phyloP scores from a whole-genome alignment of 2,888 invertebrate genomes.

The Urechis unicinctus region DNA sequence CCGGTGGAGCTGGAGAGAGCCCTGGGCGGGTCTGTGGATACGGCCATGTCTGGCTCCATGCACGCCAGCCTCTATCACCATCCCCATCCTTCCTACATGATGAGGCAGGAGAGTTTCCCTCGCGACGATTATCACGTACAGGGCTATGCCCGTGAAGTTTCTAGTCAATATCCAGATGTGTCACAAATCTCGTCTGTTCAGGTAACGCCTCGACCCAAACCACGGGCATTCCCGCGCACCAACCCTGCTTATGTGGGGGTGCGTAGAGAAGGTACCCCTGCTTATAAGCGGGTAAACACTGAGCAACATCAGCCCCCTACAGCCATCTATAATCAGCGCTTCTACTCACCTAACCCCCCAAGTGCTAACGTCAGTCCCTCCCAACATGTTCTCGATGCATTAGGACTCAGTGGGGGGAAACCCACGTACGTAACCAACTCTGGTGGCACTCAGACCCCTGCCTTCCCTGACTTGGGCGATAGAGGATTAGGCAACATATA shows the following conservation, averaged over 20 bases:
- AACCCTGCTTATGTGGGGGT: constrained; percentile 47
- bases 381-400: constrained; percentile 1
- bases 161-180: constrained; percentile 20
- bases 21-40: constrained; percentile 12
- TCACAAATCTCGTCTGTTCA: constrained; percentile 25
- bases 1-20: constrained; percentile 13
- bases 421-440: background rate
- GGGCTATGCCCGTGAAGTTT: constrained; percentile 15
- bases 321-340: constrained; percentile 20
- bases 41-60: background rate
- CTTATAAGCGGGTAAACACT: constrained; percentile 33
- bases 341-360: no score
- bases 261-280: constrained; percentile 27
- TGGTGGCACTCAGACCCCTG: background rate
- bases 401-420: background rate
- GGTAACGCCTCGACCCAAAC: constrained; percentile 32
- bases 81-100: constrained; percentile 5
- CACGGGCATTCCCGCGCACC: constrained; percentile 45
- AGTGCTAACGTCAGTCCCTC: no score
- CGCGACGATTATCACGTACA: constrained; percentile 4
- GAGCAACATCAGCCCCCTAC: constrained; percentile 17
- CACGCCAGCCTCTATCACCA: constrained; percentile 4
- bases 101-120: constrained; percentile 13
- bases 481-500: constrained; percentile 13
- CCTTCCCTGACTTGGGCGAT: constrained; percentile 3